Base-by-base conservation (phyloP, 2,797 vertebrate species). In the Malacoctenus gilli region DNA sequence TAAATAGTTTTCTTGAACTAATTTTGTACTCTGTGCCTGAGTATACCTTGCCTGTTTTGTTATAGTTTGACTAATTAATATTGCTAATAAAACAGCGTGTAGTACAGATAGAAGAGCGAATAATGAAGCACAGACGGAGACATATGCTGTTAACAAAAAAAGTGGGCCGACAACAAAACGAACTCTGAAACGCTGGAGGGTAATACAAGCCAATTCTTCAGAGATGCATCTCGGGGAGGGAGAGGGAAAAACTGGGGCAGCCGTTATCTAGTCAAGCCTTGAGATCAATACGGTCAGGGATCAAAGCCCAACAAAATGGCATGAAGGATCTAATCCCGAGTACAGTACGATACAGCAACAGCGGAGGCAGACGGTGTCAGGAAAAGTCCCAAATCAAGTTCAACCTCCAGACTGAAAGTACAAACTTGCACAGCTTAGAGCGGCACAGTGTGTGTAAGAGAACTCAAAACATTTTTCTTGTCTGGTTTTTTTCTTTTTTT, bases 221-320 rank as follows among this genome's bases (percentile, higher is more conserved):
- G 77, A 80, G 66, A 72, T 48, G 59, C 49, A 74, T 76, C 70
- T 75, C 60, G 61, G 78, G 68, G 72, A 77, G 57, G 65, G 62
- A 51, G 60, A 78, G 61, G 20, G 21, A 43, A 75, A 78, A 84
- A 72, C 66, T 79, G 66, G 81, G 73, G 51, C 56, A 65, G 75
- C 61, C 68, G 79, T 84, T 88, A 86, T 87, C 79, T 69, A 66
- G 80, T 77, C 56, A 67, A 76, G 80, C 83, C 69, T 77, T 53
- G 59, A 83, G 78, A 87, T 85, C 84, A 84, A 71, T 81, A 79
- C 80, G 80, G 83, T 85, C 77, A 85, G 68, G 84, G 84, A 88
- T 89, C 81, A 88, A 88, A 86, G 82, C 73, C 25, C 58, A 35
- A 52, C 59, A 86, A 83, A 84, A 82, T 69, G 71, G 79, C 77